phyloP scores from a whole-genome alignment of 1,140 invertebrate species.

The Ostrea edulis region DNA sequence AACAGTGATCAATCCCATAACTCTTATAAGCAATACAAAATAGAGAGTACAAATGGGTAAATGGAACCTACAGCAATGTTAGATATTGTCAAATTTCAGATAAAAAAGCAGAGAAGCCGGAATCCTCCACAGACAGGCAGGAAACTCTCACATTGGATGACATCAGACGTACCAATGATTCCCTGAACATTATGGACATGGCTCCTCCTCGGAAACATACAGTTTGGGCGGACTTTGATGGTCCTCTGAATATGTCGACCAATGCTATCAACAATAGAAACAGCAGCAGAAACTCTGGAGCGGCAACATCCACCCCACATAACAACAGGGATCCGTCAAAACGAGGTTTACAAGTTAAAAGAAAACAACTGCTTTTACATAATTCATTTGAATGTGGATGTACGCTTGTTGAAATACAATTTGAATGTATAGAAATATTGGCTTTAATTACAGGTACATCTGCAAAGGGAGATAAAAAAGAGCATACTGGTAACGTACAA shows the following conservation, averaged over 20 bases:
- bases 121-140: background rate
- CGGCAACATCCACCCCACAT: background rate
- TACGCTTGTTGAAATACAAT: background rate
- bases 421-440: too few species aligned
- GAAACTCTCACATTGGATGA: background rate
- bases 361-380: too few species aligned
- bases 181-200: conserved; percentile 6
- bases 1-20: too few species aligned
- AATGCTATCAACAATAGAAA: background rate
- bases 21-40: too few species aligned
- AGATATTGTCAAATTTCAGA: background rate
- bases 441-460: background rate
- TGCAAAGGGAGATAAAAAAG: background rate
- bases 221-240: background rate
- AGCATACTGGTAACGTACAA: background rate
- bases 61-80: background rate
- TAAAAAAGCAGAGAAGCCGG: background rate
- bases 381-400: background rate
- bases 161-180: background rate
- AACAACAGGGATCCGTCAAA: background rate
- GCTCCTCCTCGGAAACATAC: background rate
- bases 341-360: background rate
- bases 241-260: background rate
- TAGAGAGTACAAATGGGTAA: too few species aligned
- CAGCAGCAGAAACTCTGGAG: background rate